Conservation (phyloP, 1,140 invertebrate species). For the Helicoverpa zea region DNA sequence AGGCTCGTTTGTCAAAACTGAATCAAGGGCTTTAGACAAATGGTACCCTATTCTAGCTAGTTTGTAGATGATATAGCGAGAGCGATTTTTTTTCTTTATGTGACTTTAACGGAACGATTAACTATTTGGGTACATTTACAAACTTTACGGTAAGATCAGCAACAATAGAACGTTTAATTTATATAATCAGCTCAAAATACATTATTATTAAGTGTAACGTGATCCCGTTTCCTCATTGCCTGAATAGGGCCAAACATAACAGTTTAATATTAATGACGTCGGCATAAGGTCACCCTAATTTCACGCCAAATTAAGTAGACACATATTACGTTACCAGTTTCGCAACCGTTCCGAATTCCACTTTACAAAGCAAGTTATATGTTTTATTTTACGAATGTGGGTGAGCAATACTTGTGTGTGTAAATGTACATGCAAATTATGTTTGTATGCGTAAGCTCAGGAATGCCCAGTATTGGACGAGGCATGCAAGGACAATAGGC, state of each 20-base stretch:
- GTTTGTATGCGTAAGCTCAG: too few relatives aligned
- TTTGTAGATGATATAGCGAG: neutral
- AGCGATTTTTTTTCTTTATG: neutral
- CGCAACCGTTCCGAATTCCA: neutral
- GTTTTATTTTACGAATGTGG: too few relatives aligned
- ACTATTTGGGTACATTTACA: too few relatives aligned
- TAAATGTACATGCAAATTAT: too few relatives aligned
- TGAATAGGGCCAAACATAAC: neutral
- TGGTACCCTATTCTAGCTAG: neutral
- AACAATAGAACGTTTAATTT: too few relatives aligned
- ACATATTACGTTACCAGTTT: neutral
- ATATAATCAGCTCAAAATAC: too few relatives aligned
- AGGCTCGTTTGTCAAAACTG: constrained; percentile 23
- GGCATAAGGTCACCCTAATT: neutral
- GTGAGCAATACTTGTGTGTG: too few relatives aligned
- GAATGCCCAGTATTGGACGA: too few relatives aligned
- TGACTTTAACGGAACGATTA: too few relatives aligned
- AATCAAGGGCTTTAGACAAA: constrained; percentile 19
- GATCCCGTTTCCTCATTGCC: neutral
- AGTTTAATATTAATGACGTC: constrained; percentile 5
- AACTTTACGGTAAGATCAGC: too few relatives aligned
- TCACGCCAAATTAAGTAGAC: neutral
- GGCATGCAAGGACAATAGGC: too few relatives aligned
- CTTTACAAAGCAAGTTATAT: neutral
- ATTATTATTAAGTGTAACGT: too few relatives aligned